Base-by-base conservation (phyloP, 2,888 invertebrate species). In the Idaea dimidiata region DNA sequence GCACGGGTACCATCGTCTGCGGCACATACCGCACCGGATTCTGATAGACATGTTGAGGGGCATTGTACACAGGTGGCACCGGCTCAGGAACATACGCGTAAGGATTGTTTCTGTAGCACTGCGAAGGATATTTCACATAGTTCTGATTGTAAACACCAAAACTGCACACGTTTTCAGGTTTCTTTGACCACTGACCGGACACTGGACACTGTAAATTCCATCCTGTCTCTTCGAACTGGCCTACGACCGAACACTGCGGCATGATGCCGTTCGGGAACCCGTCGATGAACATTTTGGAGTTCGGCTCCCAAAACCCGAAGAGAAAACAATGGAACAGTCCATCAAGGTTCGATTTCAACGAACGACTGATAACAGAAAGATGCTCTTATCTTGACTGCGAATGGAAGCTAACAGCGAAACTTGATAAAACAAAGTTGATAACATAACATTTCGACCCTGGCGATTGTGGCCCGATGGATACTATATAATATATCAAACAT, bases 291-390 rank as follows among this genome's bases (percentile, higher is more conserved):
- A 91, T 91, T 72, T 70, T 82, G 70, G 72, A 75, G 63, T 72
- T 64, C 71, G 74, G 71, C 72, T 72, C 66, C 73, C 71, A 62
- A 66, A 72, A 73, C 72, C 72, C 72, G 70, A 62, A 66, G 65
- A 71, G 60, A 61, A 64, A 75, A 75, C 78, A 64, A 69, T 72
- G 69, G 75, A 82, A 76, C 81, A 88, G 91, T 89, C 91, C 90
- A 91, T 90, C 87, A 79, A 86, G 80, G 81, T 75, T 79, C 84
- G 78, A 84, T 86, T 89, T 89, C 88, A 76, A 78, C 87, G 83
- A 81, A 77, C 84, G 81, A 92, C 91, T 92, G 91, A 91, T 91
- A 91, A 76, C 74, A 77, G 72, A 82, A 83, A 88, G 90, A 89
- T 89, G 87, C 71, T 80, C 84, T 91, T 92, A 91, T 91, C 91